Base-by-base conservation (phyloP, 2,888 invertebrate genomes). In the Rhopalosiphum nymphaeae region DNA sequence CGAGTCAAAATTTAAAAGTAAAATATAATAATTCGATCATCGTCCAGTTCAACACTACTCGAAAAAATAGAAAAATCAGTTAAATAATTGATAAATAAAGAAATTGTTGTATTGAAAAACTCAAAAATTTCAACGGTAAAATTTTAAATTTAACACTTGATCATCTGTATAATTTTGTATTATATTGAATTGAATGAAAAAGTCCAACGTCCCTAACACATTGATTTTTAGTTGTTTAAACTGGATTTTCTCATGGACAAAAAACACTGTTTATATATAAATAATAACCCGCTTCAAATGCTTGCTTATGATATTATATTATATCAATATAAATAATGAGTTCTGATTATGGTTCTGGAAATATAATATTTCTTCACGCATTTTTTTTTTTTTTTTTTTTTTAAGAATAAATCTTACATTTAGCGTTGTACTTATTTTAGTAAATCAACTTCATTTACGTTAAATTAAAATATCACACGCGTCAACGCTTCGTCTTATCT, bases 1-100 rank as follows among this genome's bases (percentile, higher is more conserved):
- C 56, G 46, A 91, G 56, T 44, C 84, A 85, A 84, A 85, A 86
- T 57, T 86, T 49, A 56, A 91, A 42, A 84, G 4, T 67, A 67
- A 67, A 67, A 67, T 67, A 67, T n/a, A n/a, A 67, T 67, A 67
- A n/a, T 67, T 67, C 13, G 29, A 67, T 1, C 67, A 67, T 67
- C 67, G 5, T 16, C 4, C 67, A n/a, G n/a, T 67, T 67, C n/a
- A n/a, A 61, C 16, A 67, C 16, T 67, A n/a, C n/a, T 29, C 25
- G 25, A 61, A 61, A 61, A 61, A 61, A 29, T n/a, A 61, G 29
- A 61, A 67, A n/a, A 67, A 67, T 67, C 13, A n/a, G 4, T 67
- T 67, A 13, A 67, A 11, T n/a, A n/a, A n/a, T 67, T n/a, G 16
- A 67, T 67, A 13, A n/a, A 53, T 16, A 53, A 53, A 29, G 5